These are phyloP conservation scores for Tribolium madens DNA, from an alignment of 1,140 invertebrate species.

Conservation along the genomic window DNA sequence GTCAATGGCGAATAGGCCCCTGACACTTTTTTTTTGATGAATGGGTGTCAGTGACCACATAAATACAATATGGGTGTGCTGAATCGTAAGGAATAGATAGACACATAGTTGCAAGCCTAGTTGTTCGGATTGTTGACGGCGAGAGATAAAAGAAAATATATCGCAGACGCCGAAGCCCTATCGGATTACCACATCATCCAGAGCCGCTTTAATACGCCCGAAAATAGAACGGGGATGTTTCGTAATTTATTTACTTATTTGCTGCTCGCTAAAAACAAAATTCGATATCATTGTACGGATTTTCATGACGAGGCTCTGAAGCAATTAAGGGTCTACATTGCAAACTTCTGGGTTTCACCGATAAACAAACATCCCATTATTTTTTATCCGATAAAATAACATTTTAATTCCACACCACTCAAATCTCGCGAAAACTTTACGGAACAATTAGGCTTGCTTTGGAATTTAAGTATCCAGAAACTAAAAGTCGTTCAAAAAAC, in stretches of 20 bases:
- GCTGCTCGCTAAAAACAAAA: constrained; percentile 5
- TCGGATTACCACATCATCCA: constrained; percentile 27
- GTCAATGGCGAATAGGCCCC: neutral
- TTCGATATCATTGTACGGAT: neutral
- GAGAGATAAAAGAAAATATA: constrained; percentile 29
- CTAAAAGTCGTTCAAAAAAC: too few species aligned
- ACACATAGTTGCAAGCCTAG: constrained; percentile 26
- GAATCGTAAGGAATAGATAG: constrained; percentile 13
- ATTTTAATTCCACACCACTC: too few species aligned
- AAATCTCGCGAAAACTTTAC: too few species aligned
- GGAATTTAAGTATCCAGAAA: too few species aligned
- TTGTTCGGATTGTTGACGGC: constrained; percentile 17
- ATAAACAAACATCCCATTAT: neutral
- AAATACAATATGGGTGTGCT: neutral
- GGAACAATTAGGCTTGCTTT: too few species aligned
- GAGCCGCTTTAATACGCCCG: constrained; percentile 8
- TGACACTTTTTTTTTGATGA: neutral
- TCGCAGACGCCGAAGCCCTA: constrained; percentile 8
- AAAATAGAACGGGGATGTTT: constrained; percentile 9
- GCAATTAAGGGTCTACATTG: neutral
- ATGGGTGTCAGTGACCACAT: constrained; percentile 7
- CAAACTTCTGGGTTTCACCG: neutral
- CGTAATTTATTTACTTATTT: constrained; percentile 34
- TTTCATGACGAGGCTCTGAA: constrained; percentile 1
- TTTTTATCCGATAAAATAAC: too few species aligned